These are phyloP conservation scores for Hartigia nigra DNA, from an alignment of 2,888 invertebrate genomes.

Conservation along the genomic window DNA sequence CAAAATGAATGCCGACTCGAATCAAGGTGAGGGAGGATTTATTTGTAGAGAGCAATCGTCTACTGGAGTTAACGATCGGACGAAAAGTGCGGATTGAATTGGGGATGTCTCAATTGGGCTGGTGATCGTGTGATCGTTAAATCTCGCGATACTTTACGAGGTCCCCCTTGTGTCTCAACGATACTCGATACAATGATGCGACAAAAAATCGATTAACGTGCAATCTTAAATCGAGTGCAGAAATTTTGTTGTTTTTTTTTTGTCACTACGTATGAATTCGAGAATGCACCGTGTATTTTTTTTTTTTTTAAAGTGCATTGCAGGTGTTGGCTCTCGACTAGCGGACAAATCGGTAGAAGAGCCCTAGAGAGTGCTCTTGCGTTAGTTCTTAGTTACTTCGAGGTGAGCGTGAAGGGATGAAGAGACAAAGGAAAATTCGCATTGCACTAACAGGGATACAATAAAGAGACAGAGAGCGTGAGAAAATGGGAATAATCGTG, in stretches of 20 bases:
- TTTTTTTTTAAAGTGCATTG: neutral
- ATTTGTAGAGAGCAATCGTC: neutral
- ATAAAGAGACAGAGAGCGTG: neutral
- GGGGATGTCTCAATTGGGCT: no score
- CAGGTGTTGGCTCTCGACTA: neutral
- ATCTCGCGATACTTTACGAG: no score
- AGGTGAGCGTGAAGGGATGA: neutral
- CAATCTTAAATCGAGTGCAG: constrained; percentile 6
- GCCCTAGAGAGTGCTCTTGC: neutral
- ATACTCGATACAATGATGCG: neutral
- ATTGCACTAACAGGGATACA: neutral
- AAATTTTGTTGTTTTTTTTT: neutral
- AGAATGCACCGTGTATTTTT: neutral
- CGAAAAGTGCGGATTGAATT: no score
- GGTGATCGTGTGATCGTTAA: neutral
- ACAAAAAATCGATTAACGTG: neutral
- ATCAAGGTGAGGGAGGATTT: neutral
- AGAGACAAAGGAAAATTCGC: neutral
- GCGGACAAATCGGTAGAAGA: neutral
- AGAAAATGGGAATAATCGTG: neutral
- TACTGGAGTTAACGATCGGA: neutral
- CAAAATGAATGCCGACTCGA: neutral
- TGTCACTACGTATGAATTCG: neutral
- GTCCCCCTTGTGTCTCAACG: no score
- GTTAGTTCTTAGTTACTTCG: neutral